Conservation (phyloP, 2,797 vertebrate species). For the Acridotheres tristis region DNA sequence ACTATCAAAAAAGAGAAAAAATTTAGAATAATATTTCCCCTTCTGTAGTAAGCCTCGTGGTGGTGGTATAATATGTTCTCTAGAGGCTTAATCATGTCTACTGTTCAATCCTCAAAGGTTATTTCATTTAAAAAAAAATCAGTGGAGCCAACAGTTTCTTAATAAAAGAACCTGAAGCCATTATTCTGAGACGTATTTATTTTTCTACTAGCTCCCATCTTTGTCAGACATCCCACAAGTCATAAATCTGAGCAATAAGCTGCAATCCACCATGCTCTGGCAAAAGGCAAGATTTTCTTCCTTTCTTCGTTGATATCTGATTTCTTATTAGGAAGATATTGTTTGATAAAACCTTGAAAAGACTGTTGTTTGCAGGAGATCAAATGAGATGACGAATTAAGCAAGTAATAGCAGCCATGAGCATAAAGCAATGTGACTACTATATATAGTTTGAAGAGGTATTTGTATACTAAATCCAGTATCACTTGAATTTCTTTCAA, state of each 20-base stretch:
- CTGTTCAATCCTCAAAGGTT: slow-evolving; percentile 40
- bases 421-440: neutral
- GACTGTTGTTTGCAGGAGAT: neutral
- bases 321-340: neutral
- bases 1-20: slow-evolving; percentile 9
- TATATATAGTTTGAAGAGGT: neutral
- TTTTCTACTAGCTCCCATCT: neutral
- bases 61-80: neutral
- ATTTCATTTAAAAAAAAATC: slow-evolving; percentile 9
- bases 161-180: neutral
- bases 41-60: neutral
- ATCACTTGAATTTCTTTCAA: neutral
- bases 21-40: slow-evolving; percentile 36
- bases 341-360: neutral
- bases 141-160: neutral
- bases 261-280: neutral
- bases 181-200: neutral
- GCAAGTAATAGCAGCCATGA: neutral
- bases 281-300: neutral
- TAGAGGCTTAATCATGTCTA: slow-evolving; percentile 19
- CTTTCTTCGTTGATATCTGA: neutral
- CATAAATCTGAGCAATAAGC: neutral
- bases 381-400: neutral
- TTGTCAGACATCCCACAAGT: neutral
- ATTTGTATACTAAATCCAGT: neutral